These are phyloP conservation scores for Geophilus truncorum DNA, from an alignment of 2,888 invertebrate genomes.

Conservation along the genomic window DNA sequence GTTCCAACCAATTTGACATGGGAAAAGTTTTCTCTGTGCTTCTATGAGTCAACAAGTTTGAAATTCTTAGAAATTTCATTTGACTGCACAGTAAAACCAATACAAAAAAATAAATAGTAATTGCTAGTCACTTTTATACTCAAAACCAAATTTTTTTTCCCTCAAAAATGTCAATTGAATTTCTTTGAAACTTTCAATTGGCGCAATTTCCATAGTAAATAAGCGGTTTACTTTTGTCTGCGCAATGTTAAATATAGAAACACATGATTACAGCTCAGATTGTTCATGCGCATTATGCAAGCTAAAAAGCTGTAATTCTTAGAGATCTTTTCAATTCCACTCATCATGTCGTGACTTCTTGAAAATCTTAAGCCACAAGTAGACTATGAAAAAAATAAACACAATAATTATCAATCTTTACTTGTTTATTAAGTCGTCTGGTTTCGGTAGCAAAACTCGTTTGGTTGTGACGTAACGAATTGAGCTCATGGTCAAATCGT, in stretches of 20 bases:
- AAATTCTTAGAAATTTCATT: not conserved
- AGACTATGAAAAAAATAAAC: not conserved
- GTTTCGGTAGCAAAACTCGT: constrained; percentile 2
- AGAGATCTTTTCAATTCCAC: not conserved
- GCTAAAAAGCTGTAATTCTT: not conserved
- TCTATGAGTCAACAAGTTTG: not conserved
- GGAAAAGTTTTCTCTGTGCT: not conserved
- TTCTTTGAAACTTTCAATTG: no score
- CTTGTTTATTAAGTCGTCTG: constrained; percentile 12
- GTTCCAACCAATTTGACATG: not conserved
- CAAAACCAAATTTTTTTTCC: no score
- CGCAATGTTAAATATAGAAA: no score
- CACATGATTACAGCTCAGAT: no score
- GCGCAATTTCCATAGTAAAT: no score
- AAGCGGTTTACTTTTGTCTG: no score
- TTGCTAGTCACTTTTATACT: no score
- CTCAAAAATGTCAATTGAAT: no score
- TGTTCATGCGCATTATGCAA: not conserved
- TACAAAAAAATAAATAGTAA: no score
- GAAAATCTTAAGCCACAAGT: not conserved
- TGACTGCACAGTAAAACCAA: not conserved
- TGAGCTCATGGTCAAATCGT: constrained; percentile 1
- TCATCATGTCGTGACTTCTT: not conserved
- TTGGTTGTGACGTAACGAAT: constrained; percentile 10
- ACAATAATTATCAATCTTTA: not conserved